These are phyloP conservation scores for Trematomus loennbergii DNA, from an alignment of 2,113 vertebrate species.

Conservation along the genomic window DNA sequence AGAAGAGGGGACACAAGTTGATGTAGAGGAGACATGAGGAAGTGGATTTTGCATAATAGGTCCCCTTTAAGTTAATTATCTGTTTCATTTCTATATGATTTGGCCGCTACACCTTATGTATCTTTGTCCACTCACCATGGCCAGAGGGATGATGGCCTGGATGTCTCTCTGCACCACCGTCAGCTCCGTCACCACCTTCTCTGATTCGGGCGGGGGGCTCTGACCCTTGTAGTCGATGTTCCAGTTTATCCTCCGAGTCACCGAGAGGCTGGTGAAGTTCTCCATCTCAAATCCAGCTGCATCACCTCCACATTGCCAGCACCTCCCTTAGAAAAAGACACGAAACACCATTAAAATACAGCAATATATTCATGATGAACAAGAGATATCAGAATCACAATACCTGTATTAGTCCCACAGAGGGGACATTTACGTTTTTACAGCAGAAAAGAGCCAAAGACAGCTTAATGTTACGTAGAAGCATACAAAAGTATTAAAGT, in stretches of 20 bases:
- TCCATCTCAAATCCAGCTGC: conserved; percentile 99
- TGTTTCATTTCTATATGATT: too few species aligned
- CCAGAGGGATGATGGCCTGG: conserved; percentile 94
- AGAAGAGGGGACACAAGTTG: too few species aligned
- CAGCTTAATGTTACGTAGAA: too few species aligned
- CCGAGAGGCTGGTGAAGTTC: conserved; percentile 98
- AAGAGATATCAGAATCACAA: neutral
- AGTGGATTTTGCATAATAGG: too few species aligned
- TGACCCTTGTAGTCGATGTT: conserved; percentile 95
- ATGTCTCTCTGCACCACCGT: conserved; percentile 97
- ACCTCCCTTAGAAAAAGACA: conserved; percentile 83
- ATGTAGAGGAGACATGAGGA: too few species aligned
- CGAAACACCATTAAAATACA: neutral
- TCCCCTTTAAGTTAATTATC: too few species aligned
- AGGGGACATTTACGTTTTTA: too few species aligned
- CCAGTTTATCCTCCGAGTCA: conserved; percentile 98
- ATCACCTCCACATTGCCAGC: conserved; percentile 90
- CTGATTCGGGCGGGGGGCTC: conserved; percentile 89
- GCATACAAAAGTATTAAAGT: too few species aligned
- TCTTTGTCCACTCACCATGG: conserved; percentile 89
- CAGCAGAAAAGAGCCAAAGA: too few species aligned
- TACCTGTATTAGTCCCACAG: too few species aligned
- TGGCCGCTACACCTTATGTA: too few species aligned
- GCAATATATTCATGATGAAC: neutral
- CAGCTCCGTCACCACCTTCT: conserved; percentile 95